A percentile compares a stretch with the other conserved stretches of the same genome.
Conservation (phyloP, 2,888 invertebrate genomes). For the Cynaeus angustus region DNA sequence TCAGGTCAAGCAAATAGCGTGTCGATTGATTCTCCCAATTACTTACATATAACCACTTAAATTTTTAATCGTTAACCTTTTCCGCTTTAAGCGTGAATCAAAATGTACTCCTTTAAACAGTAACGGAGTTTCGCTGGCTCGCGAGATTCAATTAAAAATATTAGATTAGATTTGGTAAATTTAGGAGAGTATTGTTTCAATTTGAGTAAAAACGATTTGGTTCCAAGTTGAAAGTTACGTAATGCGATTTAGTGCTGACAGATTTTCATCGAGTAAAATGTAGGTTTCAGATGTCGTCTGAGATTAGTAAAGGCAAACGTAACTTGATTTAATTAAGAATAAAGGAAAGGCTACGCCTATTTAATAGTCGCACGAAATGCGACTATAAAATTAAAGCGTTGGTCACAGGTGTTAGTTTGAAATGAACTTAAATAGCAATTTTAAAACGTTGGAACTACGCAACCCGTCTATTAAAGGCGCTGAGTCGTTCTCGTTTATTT, state of each 20-base stretch:
- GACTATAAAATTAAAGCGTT: slow-evolving; percentile 41
- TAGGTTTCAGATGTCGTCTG: slow-evolving; percentile 37
- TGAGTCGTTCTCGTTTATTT: slow-evolving; percentile 43
- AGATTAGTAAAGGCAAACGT: slow-evolving; percentile 43
- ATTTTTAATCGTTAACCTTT: slow-evolving; percentile 24
- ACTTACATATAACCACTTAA: slow-evolving; percentile 16
- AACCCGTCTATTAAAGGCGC: slow-evolving; percentile 38
- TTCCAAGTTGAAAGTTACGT: slow-evolving; percentile 33
- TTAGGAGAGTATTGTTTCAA: slow-evolving; percentile 39
- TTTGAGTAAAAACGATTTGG: slow-evolving; percentile 34
- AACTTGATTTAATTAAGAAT: slow-evolving; percentile 46
- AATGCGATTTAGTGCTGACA: slow-evolving; percentile 39
- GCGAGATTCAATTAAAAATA: slow-evolving; percentile 41
- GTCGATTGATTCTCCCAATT: slow-evolving; percentile 20
- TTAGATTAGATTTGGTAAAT: slow-evolving; percentile 31
- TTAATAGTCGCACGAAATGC: slow-evolving; percentile 45
- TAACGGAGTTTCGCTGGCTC: slow-evolving; percentile 27
- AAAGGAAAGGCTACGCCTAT: slow-evolving; percentile 40
- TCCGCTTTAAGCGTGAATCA: not conserved
- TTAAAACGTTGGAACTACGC: slow-evolving; percentile 42
- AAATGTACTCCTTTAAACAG: slow-evolving; percentile 13
- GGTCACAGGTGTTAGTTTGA: slow-evolving; percentile 48
- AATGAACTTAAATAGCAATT: slow-evolving; percentile 49
- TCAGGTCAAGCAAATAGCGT: slow-evolving; percentile 11
- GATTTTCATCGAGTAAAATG: slow-evolving; percentile 34